Conservation (phyloP, 2,797 vertebrate genomes). For the Decapterus maruadsi region DNA sequence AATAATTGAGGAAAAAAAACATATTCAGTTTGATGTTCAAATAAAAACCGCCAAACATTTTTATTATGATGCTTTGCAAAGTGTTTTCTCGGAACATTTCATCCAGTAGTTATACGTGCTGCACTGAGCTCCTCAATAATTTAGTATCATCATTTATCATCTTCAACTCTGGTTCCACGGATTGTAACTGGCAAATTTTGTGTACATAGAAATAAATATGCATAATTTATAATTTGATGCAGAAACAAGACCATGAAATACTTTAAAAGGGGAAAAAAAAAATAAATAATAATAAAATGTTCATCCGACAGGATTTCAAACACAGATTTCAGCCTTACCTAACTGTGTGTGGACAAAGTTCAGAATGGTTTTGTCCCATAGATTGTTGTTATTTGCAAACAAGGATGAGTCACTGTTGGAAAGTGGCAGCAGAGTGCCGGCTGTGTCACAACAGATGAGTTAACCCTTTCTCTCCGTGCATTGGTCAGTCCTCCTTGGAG, state of each 20-base stretch:
- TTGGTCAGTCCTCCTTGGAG: slow-evolving; percentile 63
- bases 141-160: background rate
- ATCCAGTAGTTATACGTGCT: background rate
- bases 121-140: background rate
- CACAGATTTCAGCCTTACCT: background rate
- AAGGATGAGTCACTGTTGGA: slow-evolving; percentile 12
- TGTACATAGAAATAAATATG: background rate
- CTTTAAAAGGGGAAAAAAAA: background rate
- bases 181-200: background rate
- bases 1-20: background rate
- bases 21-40: too few relatives aligned
- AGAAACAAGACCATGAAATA: background rate
- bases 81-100: background rate
- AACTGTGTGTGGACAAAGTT: slow-evolving; percentile 1
- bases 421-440: slow-evolving; percentile 36
- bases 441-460: slow-evolving; percentile 27
- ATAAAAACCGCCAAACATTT: background rate
- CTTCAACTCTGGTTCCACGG: background rate
- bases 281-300: background rate
- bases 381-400: slow-evolving; percentile 1
- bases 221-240: background rate
- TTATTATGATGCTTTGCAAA: background rate
- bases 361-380: background rate
- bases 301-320: background rate
- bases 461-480: slow-evolving; percentile 30